Base-by-base conservation (phyloP, 2,113 vertebrate species). In the Mesocricetus auratus region DNA sequence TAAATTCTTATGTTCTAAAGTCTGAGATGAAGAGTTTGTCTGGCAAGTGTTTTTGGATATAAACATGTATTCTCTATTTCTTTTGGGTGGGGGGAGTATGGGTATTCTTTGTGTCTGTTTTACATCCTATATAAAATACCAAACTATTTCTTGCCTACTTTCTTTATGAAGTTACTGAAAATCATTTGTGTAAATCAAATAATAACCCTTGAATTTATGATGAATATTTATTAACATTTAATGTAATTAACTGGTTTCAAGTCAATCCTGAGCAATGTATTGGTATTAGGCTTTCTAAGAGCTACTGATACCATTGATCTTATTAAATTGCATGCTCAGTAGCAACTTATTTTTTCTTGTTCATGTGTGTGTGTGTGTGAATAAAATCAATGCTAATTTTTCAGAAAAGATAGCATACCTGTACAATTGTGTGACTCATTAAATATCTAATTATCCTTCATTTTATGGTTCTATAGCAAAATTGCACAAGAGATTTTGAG, bases 401-500 rank as follows among this genome's bases (percentile, higher is more conserved):
- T 24, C 53, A 69, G 17, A 71, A 79, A 93, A 68, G 2, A 62
- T 89, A 69, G 16, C 6, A 64, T 94, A 81, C 0, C 7, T 45
- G 7, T 77, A 50, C 68, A 86, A 58, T 69, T 81, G 13, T 69
- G 3, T 39, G 58, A 77, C 3, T 81, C 11, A 36, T 68, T 94
- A 91, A 81, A 91, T 89, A n/a, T 31, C 21, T 93, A 93, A 96
- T 89, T 79, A 71, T 9, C 26, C 0, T 50, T n/a, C 9, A 58
- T 47, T 2, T 31, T n/a, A 68, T 58, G 0, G 77, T 93, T 89
- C 85, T 56, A 86, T 91, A 86, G 26, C 33, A 86, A 89, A 85
- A 83, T 88, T 74, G n/a, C 7, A 60, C 64, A 15, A 90, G 68
- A 87, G 7, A 2, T 60, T 94, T 94, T 78, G 2, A 42, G 0